Evolutionary conservation across 2,797 vertebrate genomes (phyloP), one percentile per base, ranked within the genome.

Genomic region (Enteromius mattozi): DNA sequence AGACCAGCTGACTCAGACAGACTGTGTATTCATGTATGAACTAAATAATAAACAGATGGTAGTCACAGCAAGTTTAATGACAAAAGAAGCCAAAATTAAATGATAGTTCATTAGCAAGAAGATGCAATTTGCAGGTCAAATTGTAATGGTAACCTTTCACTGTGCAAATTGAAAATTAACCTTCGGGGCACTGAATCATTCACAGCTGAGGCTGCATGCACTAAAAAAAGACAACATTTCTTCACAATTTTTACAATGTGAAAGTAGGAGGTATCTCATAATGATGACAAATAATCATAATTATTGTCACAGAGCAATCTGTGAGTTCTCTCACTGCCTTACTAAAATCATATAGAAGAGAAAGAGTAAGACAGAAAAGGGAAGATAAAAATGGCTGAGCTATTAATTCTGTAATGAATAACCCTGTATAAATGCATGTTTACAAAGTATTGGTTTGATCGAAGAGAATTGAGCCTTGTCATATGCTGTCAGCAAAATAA

Each of bases 1-100:
- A 93, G 68, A 95, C 94, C 93, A 87, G 65, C 71, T 7, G 47
- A 90, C 89, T 91, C 91, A 91, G 92, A 86, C 91, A 91, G 92
- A 86, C 91, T 93, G 93, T 94, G 92, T 94, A 95, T 88, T 91
- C 93, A 93, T 92, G 94, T 94, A 91, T 92, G 92, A 90, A 92
- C 91, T 91, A 94, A 97, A 95, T 94, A 96, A 94, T 96, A 96
- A 96, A 95, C 93, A 96, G 94, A 96, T 96, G 95, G 93, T 92
- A 94, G 92, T 93, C 91, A 92, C 93, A 96, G 95, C 95, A 92
- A 85, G 86, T 87, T 91, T 87, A 88, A 93, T 93, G 94, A 94
- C 94, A 94, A 91, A 93, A 92, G 92, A 92, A 90, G 80, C 89
- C 92, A 71, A 93, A 92, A 95, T 94, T 89, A 95, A 96, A 96